Evolutionary conservation across 2,113 vertebrate species (phyloP).

Genomic region (Lichenostomus cassidix): DNA sequence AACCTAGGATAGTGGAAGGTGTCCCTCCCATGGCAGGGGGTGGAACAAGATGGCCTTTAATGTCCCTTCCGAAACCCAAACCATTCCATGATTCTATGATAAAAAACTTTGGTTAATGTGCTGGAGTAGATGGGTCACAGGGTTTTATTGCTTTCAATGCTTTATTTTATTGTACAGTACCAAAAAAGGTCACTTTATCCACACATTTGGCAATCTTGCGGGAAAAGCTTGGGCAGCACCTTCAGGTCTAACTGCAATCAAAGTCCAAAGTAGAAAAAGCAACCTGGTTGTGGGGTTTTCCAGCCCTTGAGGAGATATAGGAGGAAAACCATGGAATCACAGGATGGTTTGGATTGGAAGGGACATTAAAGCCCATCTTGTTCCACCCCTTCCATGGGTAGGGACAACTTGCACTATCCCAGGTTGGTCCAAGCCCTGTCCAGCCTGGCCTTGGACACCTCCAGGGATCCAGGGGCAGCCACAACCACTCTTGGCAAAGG

Average conservation of each 20-base stretch:
- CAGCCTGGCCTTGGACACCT: not conserved
- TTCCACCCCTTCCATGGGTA: not conserved
- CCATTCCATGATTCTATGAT: not conserved
- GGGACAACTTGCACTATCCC: not conserved
- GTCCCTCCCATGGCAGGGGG: not conserved
- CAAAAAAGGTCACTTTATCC: not conserved
- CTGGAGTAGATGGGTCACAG: not conserved
- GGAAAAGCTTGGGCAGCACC: not conserved
- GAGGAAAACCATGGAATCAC: not conserved
- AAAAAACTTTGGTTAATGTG: not conserved
- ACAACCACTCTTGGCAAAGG: not conserved
- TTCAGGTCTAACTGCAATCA: not conserved
- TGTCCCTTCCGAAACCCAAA: not conserved
- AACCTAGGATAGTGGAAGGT: fast-evolving
- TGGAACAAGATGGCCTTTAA: fast-evolving
- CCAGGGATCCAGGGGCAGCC: not conserved
- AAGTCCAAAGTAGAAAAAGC: not conserved
- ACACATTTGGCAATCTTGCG: not conserved
- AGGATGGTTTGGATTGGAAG: not conserved
- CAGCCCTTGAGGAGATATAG: not conserved
- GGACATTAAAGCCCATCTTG: not conserved
- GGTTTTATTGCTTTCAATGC: not conserved
- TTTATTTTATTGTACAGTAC: not conserved
- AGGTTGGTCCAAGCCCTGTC: fast-evolving
- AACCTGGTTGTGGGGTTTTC: not conserved